These are phyloP conservation scores for Heliconius erato DNA, from an alignment of 2,888 invertebrate species.

Conservation along the genomic window DNA sequence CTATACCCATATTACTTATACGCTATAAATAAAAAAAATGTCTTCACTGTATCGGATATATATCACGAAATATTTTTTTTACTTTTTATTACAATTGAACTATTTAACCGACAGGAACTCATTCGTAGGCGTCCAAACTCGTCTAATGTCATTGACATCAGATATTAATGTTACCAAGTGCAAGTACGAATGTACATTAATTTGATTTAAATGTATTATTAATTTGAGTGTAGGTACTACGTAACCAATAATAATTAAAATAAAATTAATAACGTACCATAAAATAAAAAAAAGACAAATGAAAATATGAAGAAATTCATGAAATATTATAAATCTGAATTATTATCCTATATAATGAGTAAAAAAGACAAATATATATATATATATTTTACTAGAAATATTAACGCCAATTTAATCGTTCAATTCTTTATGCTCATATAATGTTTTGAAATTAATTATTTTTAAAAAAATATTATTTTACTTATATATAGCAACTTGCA, in stretches of 20 bases:
- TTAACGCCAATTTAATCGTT: no score
- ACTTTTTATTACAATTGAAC: conserved; percentile 26
- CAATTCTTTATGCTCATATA: no score
- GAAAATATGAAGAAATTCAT: not conserved
- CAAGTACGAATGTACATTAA: no score
- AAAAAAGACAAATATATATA: no score
- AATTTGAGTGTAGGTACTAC: no score
- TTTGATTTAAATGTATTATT: no score
- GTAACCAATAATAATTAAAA: not conserved
- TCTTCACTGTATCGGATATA: not conserved
- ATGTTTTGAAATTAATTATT: not conserved
- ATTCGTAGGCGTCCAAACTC: conserved; percentile 21
- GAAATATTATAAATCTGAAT: not conserved
- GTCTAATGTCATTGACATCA: conserved; percentile 44
- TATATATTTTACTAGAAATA: no score
- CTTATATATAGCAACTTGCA: conserved; percentile 47
- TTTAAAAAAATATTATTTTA: not conserved
- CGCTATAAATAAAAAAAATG: conserved; percentile 27
- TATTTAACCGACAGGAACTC: conserved; percentile 31
- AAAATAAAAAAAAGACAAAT: not conserved
- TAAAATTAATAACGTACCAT: not conserved
- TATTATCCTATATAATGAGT: not conserved
- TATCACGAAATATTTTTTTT: conserved; percentile 23
- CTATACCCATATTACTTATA: conserved; percentile 74
- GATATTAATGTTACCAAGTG: conserved; percentile 6